phyloP scores from a whole-genome alignment of 2,797 vertebrate species.

The Hydrolagus colliei region DNA sequence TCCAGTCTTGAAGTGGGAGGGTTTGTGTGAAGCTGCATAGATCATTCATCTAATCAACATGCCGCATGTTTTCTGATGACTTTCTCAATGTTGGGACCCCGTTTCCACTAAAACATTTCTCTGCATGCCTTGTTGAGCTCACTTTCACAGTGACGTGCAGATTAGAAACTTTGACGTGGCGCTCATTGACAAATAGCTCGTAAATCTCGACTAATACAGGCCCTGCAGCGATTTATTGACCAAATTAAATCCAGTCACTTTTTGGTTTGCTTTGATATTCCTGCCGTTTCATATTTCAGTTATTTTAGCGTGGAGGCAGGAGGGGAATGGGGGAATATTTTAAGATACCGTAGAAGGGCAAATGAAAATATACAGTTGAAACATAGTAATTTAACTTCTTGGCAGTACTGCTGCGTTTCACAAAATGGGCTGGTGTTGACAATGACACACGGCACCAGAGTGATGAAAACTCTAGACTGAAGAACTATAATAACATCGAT shows the following conservation, averaged over 20 bases:
- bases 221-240: background rate
- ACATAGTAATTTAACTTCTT: background rate
- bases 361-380: background rate
- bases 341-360: background rate
- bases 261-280: background rate
- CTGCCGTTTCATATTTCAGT: background rate
- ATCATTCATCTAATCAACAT: background rate
- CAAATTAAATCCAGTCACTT: background rate
- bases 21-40: background rate
- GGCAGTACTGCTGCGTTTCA: background rate
- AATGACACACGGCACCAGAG: background rate
- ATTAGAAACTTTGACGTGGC: background rate
- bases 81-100: background rate
- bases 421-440: background rate
- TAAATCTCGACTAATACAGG: background rate
- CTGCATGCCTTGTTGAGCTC: background rate
- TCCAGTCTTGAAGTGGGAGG: too few relatives aligned
- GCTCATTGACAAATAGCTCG: background rate
- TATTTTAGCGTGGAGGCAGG: background rate
- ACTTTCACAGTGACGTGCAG: background rate
- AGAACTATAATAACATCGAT: slow-evolving; percentile 41
- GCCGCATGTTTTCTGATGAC: background rate
- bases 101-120: too few relatives aligned
- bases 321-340: background rate
- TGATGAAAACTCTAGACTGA: slow-evolving; percentile 43